phyloP scores from a whole-genome alignment of 2,113 vertebrate genomes.

The Bubalus kerabau region DNA sequence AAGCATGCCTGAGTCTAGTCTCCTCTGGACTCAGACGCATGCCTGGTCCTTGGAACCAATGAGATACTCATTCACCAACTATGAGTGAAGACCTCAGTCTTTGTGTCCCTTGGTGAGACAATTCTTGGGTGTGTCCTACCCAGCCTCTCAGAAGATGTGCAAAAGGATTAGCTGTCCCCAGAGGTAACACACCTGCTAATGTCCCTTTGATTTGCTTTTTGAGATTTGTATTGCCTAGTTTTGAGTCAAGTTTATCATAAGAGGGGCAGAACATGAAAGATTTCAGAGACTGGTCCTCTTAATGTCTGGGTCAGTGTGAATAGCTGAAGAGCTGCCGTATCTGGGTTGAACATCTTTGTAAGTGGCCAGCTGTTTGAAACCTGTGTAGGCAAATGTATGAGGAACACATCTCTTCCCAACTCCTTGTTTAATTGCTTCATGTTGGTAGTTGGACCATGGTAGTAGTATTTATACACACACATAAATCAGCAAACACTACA shows the following conservation, averaged over 20 bases:
- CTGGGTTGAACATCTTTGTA: not conserved
- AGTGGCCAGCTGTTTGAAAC: not conserved
- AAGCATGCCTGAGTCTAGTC: not conserved
- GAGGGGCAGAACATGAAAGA: not conserved
- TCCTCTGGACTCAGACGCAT: not conserved
- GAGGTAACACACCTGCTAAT: not conserved
- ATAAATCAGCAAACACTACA: not conserved
- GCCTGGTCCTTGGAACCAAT: not conserved
- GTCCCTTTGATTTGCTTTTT: not conserved
- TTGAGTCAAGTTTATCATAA: not conserved
- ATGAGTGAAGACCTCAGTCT: not conserved
- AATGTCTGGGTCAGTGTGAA: not conserved
- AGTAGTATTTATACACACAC: not conserved
- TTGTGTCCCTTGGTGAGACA: not conserved
- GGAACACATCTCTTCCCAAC: not conserved
- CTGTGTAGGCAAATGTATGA: not conserved
- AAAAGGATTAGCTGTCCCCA: not conserved
- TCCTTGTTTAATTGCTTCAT: not conserved
- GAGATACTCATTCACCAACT: not conserved
- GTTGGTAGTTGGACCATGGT: not conserved
- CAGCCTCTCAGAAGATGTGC: not conserved
- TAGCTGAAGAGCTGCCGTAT: not conserved
- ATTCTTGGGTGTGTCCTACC: not conserved
- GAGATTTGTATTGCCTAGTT: not conserved
- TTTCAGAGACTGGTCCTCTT: not conserved